Evolutionary conservation across 1,140 invertebrate species (phyloP), one percentile per base, ranked within the genome.

Genomic region (Schlechtendalia chinensis): DNA sequence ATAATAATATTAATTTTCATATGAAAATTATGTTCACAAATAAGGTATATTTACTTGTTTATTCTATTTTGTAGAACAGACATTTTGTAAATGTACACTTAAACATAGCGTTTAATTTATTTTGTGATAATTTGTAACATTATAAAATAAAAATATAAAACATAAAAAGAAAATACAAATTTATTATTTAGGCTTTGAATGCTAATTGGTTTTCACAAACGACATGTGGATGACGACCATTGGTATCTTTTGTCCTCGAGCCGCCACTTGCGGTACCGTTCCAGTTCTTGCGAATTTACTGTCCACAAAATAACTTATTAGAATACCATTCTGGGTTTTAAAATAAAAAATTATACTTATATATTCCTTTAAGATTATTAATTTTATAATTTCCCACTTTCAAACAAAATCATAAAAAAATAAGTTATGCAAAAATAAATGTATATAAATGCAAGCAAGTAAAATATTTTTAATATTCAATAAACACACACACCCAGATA

Each of bases 221-320:
- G 97, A 97, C 94, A 98, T 96, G 87, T 96, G 97, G 0, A 90
- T 88, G 8, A 98, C 89, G 53, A 88, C 87, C 17, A 92, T 94
- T 53, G 91, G 87, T 59, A 93, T 90, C 50, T 90, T 86, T 85
- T 95, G 96, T 29, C 94, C 93, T 53, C 97, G 88, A 19, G 99
- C 91, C 84, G 93, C 90, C 2, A 96, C 89, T 53, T 90, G 85
- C 4, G 98, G 85, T 74, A 89, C 85, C 0, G 90, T 92, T 10
- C 94, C 94, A 22, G 86, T 86, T 84, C 93, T 91, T 61, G 92
- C 90, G 1, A 90, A 87, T 10, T 89, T 85, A 11, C 89, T 89
- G 1, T 90, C 84, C 0, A 99, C 90, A 84, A n/a, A n/a, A n/a
- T n/a, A n/a, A n/a, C n/a, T n/a, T n/a, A n/a, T n/a, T n/a, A n/a